These are phyloP conservation scores for Astreopora myriophthalma DNA, from an alignment of 64 coral and sea anemone genomes.

Conservation along the genomic window DNA sequence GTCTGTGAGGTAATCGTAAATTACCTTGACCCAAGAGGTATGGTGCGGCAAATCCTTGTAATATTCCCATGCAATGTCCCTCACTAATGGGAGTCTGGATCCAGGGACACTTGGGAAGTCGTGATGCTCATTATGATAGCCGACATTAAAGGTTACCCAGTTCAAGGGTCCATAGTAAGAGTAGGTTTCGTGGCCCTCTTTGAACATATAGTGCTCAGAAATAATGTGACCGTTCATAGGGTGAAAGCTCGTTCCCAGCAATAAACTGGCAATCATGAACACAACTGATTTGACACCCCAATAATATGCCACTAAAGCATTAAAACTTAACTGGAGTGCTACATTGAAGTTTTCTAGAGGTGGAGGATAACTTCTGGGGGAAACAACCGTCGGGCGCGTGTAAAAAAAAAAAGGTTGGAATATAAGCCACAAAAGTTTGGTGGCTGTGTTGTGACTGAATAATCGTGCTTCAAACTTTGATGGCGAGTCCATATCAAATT, in stretches of 20 bases:
- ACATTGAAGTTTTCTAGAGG: slow-evolving; percentile 84
- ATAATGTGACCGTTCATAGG: slow-evolving; percentile 97
- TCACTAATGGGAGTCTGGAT: slow-evolving; percentile 43
- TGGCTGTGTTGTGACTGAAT: slow-evolving; percentile 91
- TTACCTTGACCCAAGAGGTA: slow-evolving; percentile 61
- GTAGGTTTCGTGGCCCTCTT: slow-evolving; percentile 78
- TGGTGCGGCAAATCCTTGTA: slow-evolving; percentile 64
- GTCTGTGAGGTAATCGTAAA: slow-evolving; percentile 61
- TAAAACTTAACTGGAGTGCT: slow-evolving; percentile 63
- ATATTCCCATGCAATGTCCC: slow-evolving; percentile 64
- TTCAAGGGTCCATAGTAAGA: slow-evolving; percentile 70
- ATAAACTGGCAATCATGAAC: slow-evolving; percentile 83
- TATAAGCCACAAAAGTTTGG: slow-evolving; percentile 94
- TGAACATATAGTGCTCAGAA: slow-evolving; percentile 97
- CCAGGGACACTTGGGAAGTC: slow-evolving; percentile 75
- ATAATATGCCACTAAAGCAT: slow-evolving; percentile 75
- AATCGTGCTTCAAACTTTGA: slow-evolving; percentile 89
- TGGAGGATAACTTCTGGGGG: slow-evolving; percentile 80
- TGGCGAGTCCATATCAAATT: slow-evolving; percentile 94
- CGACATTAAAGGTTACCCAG: slow-evolving; percentile 46
- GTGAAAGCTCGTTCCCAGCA: slow-evolving; percentile 94
- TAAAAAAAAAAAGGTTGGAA: slow-evolving; percentile 97
- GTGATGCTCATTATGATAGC: slow-evolving; percentile 56
- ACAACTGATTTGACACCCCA: slow-evolving; percentile 81
- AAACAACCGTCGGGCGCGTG: slow-evolving; percentile 91